Conservation (phyloP, 2,113 vertebrate genomes). For the Dissostichus mawsoni region DNA sequence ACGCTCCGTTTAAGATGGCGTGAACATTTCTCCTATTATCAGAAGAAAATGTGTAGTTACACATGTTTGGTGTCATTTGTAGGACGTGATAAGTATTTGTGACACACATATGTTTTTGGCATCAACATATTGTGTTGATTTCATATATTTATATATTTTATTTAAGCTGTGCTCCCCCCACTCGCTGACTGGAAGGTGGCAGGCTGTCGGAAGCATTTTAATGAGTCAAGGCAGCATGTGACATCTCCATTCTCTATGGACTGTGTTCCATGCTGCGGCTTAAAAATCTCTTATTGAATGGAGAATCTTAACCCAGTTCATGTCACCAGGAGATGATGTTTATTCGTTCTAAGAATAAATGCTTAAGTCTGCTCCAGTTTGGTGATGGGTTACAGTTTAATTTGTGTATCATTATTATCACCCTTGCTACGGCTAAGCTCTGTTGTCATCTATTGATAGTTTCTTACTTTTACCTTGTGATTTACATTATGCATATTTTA, state of each 20-base stretch:
- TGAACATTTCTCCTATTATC: background rate
- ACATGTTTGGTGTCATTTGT: constrained; percentile 26
- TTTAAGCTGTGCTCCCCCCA: constrained; percentile 39
- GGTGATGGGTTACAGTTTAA: constrained; percentile 33
- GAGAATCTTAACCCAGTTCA: constrained; percentile 66
- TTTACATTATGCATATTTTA: constrained; percentile 55
- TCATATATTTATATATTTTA: background rate
- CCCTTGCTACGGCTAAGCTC: constrained; percentile 26
- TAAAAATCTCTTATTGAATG: constrained; percentile 75
- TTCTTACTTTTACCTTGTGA: constrained; percentile 14
- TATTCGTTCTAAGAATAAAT: constrained; percentile 76
- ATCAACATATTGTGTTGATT: constrained; percentile 40
- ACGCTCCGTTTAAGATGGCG: background rate
- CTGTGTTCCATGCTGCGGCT: constrained; percentile 53
- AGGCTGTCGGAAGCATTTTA: constrained; percentile 73
- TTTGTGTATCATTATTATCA: constrained; percentile 25
- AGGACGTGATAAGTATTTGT: constrained; percentile 14
- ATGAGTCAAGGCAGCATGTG: constrained; percentile 69
- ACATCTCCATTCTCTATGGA: constrained; percentile 70
- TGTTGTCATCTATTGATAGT: constrained; percentile 20
- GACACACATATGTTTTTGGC: constrained; percentile 15
- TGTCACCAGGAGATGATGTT: constrained; percentile 73
- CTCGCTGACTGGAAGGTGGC: constrained; percentile 53
- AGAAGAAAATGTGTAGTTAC: constrained; percentile 16
- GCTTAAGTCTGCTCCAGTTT: constrained; percentile 43